Percentiles rank a stretch among this genome's conserved stretches.
These are phyloP conservation scores for Glossosoma conforme DNA, from an alignment of 1,140 invertebrate species.

Conservation along the genomic window DNA sequence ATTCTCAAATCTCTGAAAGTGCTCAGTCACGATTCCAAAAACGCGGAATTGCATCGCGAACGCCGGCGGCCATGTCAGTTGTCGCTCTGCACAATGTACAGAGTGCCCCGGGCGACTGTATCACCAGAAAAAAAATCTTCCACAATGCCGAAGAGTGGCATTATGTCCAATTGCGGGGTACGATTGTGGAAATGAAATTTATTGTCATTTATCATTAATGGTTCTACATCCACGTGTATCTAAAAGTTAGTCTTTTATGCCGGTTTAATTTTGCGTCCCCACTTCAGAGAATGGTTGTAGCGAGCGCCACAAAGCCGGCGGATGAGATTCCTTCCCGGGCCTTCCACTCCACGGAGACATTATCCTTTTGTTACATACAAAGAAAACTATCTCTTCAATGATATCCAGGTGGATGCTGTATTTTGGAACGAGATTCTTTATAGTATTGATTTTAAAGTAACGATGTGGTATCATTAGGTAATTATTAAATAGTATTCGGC, in stretches of 20 bases:
- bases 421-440: no score
- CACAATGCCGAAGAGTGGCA: conserved; percentile 1
- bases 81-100: conserved; percentile 7
- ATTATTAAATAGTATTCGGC: no score
- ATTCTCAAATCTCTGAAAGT: background rate
- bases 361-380: background rate
- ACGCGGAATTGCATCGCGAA: background rate
- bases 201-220: conserved; percentile 20
- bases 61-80: background rate
- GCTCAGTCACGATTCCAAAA: conserved; percentile 1
- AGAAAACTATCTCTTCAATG: conserved; percentile 5
- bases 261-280: conserved; percentile 16
- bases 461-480: no score
- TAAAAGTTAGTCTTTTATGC: conserved; percentile 8
- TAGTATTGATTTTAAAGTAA: no score
- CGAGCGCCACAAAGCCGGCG: no score
- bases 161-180: conserved; percentile 13
- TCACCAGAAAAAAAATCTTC: conserved; percentile 5
- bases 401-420: conserved; percentile 16
- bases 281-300: no score
- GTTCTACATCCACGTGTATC: background rate
- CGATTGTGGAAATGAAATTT: conserved; percentile 16
- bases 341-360: conserved; percentile 2
- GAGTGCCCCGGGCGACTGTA: background rate
- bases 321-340: background rate